A percentile compares a stretch with the other conserved stretches of the same genome.
phyloP scores from a whole-genome alignment of 2,888 invertebrate genomes.

The Parnassius orleans region DNA sequence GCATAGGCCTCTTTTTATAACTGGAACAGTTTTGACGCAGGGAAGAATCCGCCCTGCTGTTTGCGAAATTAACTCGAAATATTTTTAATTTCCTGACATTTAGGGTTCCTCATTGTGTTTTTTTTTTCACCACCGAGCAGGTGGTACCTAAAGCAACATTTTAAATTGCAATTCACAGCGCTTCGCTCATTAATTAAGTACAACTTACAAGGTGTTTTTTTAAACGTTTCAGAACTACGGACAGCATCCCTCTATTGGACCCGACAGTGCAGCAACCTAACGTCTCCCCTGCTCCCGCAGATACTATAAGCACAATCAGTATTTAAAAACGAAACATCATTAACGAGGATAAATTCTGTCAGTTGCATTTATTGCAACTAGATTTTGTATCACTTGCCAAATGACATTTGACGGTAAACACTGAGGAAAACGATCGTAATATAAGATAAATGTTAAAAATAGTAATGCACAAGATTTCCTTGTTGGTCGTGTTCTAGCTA shows the following conservation, averaged over 20 bases:
- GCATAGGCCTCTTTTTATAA: no score
- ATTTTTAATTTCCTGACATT: no score
- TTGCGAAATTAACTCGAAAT: no score
- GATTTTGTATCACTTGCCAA: constrained; percentile 5
- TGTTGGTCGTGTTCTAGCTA: no score
- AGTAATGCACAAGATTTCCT: neutral
- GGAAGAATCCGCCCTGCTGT: no score
- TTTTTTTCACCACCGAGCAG: no score
- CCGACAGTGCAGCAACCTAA: constrained; percentile 66
- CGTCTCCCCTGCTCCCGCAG: constrained; percentile 66
- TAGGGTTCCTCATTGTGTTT: no score
- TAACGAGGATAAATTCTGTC: constrained; percentile 22
- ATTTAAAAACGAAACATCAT: constrained; percentile 51
- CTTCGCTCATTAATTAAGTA: no score
- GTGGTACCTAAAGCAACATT: no score
- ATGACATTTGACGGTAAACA: neutral
- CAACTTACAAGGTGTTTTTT: no score
- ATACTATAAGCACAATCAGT: constrained; percentile 76
- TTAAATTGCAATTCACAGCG: no score
- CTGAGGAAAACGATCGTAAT: constrained; percentile 2
- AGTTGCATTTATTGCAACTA: constrained; percentile 8
- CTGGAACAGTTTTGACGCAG: no score
- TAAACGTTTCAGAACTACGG: constrained; percentile 60
- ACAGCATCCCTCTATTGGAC: constrained; percentile 73
- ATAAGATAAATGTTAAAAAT: constrained; percentile 9